Base-by-base conservation (phyloP, 2,113 vertebrate genomes). In the Tupaia tana region DNA sequence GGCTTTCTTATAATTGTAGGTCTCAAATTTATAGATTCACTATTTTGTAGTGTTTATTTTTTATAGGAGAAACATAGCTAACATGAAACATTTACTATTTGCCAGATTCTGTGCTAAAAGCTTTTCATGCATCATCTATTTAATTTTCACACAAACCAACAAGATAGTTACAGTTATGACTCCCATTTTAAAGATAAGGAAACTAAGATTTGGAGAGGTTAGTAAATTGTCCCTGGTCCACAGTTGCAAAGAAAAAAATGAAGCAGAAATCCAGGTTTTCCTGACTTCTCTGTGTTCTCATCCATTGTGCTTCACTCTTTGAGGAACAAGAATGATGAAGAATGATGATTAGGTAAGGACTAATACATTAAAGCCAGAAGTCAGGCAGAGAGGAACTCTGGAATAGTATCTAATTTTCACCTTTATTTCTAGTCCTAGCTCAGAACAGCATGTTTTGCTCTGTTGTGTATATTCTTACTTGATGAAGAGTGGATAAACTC, bases 401-500 rank as follows among this genome's bases (percentile, higher is more conserved):
- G 66, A 84, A 27, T 54, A 78, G n/a, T 12, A 54, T 69, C 73
- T 34, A 66, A 74, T 88, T 81, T 31, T 90, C 27, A 31, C 67
- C 90, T 18, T 84, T 54, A 73, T 1, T 64, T 31, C 29, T 58
- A n/a, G 22, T 75, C n/a, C 20, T 54, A 34, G 15, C 34, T 90
- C 43, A 56, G 70, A 86, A 59, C 9, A 84, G 59, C 0, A 54
- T 19, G 52, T 66, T 66, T 54, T 84, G 56, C 43, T 93, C 66
- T 79, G 54, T 75, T 95, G 77, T 43, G 71, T 61, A 43, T 93
- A 77, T 70, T 69, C 69, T 67, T 88, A 71, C 67, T 74, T 81
- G 81, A 84, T 91, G 63, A 69, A 73, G 73, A 82, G 58, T 11
- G 5, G 24, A 71, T 90, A 43, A 71, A 80, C 16, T 59, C 6